Evolutionary conservation across 1,140 invertebrate genomes (phyloP), one percentile per base, ranked within the genome.

Genomic region (Stegodyphus dumicola): DNA sequence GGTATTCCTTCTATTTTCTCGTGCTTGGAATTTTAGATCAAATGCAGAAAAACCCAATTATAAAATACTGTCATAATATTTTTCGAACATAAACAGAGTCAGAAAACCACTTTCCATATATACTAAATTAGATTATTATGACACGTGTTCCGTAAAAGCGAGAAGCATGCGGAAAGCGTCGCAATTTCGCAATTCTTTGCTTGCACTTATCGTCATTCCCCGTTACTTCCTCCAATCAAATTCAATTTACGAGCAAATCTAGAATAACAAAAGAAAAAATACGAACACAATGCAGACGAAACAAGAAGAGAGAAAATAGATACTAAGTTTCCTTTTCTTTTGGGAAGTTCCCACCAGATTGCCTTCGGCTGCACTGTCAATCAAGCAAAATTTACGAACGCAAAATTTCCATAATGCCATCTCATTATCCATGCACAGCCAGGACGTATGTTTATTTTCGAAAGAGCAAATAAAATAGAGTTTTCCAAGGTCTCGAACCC

Each of bases 321-420:
- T 77, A 77, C 75, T 49, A 33, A 69, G 66, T 69, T 69, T 69
- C 66, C 66, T 69, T 69, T 3, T 69, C 56, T 60, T n/a, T 9
- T 15, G 9, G 9, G 9, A 60, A 60, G 1, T 60, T 60, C 56
- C 56, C 56, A 11, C 5, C 33, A 33, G 33, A 33, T 60, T 60
- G 18, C 60, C 75, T 77, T 33, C 11, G 18, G 75, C 15, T 49
- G 49, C 10, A 60, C 18, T 77, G 75, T 77, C 75, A 77, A 77
- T 77, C 75, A 77, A 49, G 60, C 6, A 10, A 66, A 77, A 77
- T 77, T 77, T 77, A 77, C 75, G 75, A 77, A 77, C 56, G n/a
- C 48, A 33, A 65, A 77, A 77, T 64, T 77, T 77, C 75, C 9
- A 65, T 54, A 77, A 77, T 51, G 52, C 60, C 75, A 13, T 15